Conservation (phyloP, 2,113 vertebrate genomes). For the Furnarius figulus region DNA sequence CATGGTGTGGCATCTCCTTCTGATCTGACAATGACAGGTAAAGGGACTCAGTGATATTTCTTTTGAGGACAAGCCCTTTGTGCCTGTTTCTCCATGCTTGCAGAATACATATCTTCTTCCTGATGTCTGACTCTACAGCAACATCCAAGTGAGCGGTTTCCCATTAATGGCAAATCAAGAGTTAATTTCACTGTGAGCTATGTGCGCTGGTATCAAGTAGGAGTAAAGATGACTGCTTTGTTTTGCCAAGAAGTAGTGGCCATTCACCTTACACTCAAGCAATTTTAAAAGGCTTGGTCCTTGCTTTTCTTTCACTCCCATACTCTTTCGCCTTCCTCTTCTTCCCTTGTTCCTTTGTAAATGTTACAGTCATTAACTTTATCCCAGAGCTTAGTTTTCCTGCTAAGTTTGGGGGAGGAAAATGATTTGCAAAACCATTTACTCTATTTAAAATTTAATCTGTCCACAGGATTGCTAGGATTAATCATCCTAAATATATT, state of each 20-base stretch:
- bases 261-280: not conserved
- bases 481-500: not conserved
- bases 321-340: not conserved
- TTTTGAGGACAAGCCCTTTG: not conserved
- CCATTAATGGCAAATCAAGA: not conserved
- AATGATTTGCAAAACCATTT: not conserved
- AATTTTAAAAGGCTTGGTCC: not conserved
- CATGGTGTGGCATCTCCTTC: not conserved
- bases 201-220: not conserved
- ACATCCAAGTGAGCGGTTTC: not conserved
- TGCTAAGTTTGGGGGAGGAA: not conserved
- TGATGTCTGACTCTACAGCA: not conserved
- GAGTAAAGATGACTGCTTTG: not conserved
- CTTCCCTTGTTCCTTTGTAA: not conserved
- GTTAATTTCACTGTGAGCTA: not conserved
- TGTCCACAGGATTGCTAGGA: not conserved
- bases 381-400: not conserved
- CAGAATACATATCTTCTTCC: not conserved
- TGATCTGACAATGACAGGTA: not conserved
- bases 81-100: not conserved
- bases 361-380: not conserved
- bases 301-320: not conserved
- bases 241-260: not conserved
- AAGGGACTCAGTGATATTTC: not conserved
- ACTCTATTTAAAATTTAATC: not conserved